phyloP scores from a whole-genome alignment of 2,888 invertebrate genomes.

The Phaedon cochleariae region DNA sequence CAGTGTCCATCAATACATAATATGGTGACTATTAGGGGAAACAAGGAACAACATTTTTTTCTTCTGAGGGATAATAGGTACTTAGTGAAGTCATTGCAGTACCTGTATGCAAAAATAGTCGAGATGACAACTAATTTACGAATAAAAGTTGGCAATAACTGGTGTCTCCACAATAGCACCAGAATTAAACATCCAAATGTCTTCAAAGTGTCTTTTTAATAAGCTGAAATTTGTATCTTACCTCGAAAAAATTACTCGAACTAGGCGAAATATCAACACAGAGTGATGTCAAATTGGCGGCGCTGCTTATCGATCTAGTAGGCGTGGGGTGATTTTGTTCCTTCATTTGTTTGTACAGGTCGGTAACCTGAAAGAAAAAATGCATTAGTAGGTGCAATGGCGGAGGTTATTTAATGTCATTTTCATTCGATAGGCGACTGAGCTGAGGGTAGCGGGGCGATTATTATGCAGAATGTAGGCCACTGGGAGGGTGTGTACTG shows the following conservation, averaged over 20 bases:
- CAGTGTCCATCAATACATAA: too few species aligned
- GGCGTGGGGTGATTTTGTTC: conserved; percentile 66
- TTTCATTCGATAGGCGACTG: not conserved
- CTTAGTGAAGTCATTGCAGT: too few species aligned
- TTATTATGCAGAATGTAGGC: not conserved
- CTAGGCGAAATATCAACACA: conserved; percentile 84
- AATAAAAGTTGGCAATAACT: too few species aligned
- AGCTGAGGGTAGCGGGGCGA: not conserved
- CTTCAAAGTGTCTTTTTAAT: too few species aligned
- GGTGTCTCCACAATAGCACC: too few species aligned
- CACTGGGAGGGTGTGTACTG: not conserved
- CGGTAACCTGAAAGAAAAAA: conserved; percentile 70
- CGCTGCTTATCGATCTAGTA: conserved; percentile 63
- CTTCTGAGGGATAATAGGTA: too few species aligned
- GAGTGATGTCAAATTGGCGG: conserved; percentile 74
- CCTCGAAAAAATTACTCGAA: conserved; percentile 90
- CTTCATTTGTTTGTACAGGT: conserved; percentile 77
- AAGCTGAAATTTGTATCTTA: conserved; percentile 55
- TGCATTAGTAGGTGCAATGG: not conserved
- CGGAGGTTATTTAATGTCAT: not conserved
- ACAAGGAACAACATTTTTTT: too few species aligned
- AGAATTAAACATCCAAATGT: too few species aligned
- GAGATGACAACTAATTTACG: too few species aligned
- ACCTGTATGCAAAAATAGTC: too few species aligned
- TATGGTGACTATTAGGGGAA: too few species aligned